Evolutionary conservation across 2,888 invertebrate species (phyloP).

Genomic region (Gortyna flavago): DNA sequence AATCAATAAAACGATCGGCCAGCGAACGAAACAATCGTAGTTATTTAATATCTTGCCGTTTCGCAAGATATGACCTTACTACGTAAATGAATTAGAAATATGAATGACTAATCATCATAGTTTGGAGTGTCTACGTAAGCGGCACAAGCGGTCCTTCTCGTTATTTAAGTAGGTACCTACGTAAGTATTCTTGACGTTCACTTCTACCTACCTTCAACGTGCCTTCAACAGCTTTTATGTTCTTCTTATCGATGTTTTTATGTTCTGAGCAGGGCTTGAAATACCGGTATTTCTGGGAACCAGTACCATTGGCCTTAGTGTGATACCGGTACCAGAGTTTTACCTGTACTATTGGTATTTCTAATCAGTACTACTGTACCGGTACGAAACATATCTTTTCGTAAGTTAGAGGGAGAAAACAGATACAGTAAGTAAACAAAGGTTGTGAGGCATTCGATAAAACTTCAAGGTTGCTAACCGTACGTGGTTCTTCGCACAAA

Average conservation of each 20-base stretch:
- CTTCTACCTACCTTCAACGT: too few species aligned
- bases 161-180: background rate
- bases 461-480: too few species aligned
- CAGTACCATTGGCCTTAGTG: too few species aligned
- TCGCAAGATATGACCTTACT: slow-evolving; percentile 67
- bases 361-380: background rate
- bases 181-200: background rate
- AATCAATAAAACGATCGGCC: slow-evolving; percentile 85
- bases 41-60: slow-evolving; percentile 66
- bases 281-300: too few species aligned
- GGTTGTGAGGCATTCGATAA: too few species aligned
- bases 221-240: background rate
- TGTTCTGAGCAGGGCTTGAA: background rate
- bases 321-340: background rate
- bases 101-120: slow-evolving; percentile 58
- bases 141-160: background rate
- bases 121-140: slow-evolving; percentile 8
- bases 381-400: too few species aligned
- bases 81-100: slow-evolving; percentile 65
- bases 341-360: background rate
- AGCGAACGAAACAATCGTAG: slow-evolving; percentile 81
- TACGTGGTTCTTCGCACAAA: too few species aligned
- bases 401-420: too few species aligned
- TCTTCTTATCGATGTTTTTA: background rate
- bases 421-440: too few species aligned